A percentile compares a stretch with the other conserved stretches of the same genome.
phyloP scores from a whole-genome alignment of 1,140 invertebrate genomes.

The Lineus longissimus region DNA sequence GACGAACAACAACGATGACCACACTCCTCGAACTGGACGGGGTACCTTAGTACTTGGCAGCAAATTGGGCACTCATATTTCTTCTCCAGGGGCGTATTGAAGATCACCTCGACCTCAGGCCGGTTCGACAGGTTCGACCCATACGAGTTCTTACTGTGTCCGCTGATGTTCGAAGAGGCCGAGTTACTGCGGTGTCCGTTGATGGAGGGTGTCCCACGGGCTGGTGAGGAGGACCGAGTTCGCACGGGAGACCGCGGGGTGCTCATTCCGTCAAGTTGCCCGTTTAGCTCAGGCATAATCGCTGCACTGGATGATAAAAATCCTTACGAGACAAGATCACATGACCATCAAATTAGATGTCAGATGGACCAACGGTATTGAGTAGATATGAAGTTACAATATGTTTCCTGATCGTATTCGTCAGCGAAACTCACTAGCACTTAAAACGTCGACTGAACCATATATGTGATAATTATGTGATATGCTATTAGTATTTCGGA shows the following conservation, averaged over 20 bases:
- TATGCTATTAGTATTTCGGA: too few relatives aligned
- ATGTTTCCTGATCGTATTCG: too few relatives aligned
- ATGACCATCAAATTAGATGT: too few relatives aligned
- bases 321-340: too few relatives aligned
- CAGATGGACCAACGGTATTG: too few relatives aligned
- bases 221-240: constrained; percentile 1
- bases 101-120: constrained; percentile 26
- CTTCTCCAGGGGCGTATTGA: constrained; percentile 28
- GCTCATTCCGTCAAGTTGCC: neutral
- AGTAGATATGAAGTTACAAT: too few relatives aligned
- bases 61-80: constrained; percentile 38
- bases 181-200: constrained; percentile 1
- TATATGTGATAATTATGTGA: too few relatives aligned
- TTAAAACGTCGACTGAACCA: too few relatives aligned
- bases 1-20: constrained; percentile 38
- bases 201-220: neutral
- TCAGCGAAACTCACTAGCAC: too few relatives aligned
- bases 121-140: constrained; percentile 1
- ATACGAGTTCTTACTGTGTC: constrained; percentile 3
- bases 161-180: constrained; percentile 2
- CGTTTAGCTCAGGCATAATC: constrained; percentile 1
- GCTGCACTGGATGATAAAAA: neutral
- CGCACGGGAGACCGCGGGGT: neutral
- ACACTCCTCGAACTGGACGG: constrained; percentile 40
- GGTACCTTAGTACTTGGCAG: constrained; percentile 29